Evolutionary conservation across 1,140 invertebrate genomes (phyloP).

Genomic region (Zaprionus gabonicus): DNA sequence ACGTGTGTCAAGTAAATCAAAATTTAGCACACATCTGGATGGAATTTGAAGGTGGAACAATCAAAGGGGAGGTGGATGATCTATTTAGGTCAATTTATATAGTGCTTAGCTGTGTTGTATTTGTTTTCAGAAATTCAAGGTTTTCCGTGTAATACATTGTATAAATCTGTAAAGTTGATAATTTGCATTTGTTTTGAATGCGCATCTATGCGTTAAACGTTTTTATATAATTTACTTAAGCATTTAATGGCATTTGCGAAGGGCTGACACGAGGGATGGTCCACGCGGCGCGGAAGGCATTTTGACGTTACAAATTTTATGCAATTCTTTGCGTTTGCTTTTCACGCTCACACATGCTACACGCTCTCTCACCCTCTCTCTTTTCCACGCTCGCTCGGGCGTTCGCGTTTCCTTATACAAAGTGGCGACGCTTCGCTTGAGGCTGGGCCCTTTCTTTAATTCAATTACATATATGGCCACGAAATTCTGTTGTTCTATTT

Average conservation of each 20-base stretch:
- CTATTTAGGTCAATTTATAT: background rate
- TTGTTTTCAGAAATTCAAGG: background rate
- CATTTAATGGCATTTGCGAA: constrained; percentile 70
- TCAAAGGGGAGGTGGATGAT: background rate
- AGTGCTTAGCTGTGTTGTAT: background rate
- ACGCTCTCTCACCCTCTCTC: background rate
- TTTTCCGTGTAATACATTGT: no score
- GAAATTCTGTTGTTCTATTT: constrained; percentile 22
- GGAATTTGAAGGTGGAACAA: background rate
- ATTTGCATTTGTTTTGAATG: constrained; percentile 40
- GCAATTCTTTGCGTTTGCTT: constrained; percentile 58
- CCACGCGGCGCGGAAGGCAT: no score
- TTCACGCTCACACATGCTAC: background rate
- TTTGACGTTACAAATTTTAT: constrained; percentile 55
- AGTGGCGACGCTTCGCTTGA: constrained; percentile 41
- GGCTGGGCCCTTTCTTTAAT: constrained; percentile 63
- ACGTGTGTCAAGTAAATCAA: background rate
- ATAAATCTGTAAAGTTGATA: background rate
- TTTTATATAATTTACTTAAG: constrained; percentile 79
- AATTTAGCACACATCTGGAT: background rate
- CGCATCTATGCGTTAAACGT: constrained; percentile 56
- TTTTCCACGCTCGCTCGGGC: constrained; percentile 19
- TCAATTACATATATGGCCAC: constrained; percentile 68
- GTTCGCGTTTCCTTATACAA: constrained; percentile 57
- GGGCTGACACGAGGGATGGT: constrained; percentile 1